Percentiles rank a stretch among this genome's conserved stretches.
These are phyloP conservation scores for Anodontia alba DNA, from an alignment of 2,888 invertebrate genomes.

Conservation along the genomic window DNA sequence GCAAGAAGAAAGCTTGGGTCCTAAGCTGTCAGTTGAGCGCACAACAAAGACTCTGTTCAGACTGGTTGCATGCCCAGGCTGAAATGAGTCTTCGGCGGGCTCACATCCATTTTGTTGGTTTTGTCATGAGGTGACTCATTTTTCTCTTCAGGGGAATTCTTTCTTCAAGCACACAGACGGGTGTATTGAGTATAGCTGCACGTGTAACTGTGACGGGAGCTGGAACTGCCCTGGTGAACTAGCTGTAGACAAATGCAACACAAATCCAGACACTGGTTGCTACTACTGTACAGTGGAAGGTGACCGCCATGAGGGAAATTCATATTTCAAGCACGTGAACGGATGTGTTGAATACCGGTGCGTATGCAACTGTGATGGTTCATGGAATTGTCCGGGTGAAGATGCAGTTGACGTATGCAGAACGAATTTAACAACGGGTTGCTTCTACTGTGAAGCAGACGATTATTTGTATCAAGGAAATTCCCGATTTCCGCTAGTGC, in stretches of 20 bases:
- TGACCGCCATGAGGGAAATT: constrained; percentile 49
- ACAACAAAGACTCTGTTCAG: too few species aligned
- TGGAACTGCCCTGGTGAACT: constrained; percentile 74
- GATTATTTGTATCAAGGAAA: constrained; percentile 66
- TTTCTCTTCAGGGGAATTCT: constrained; percentile 65
- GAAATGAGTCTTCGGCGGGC: too few species aligned
- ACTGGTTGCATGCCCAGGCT: too few species aligned
- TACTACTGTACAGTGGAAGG: constrained; percentile 51
- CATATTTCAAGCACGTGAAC: constrained; percentile 61
- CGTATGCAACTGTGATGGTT: constrained; percentile 65
- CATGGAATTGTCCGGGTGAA: constrained; percentile 66
- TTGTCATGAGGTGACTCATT: too few species aligned
- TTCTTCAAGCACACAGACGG: constrained; percentile 69
- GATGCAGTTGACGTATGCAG: constrained; percentile 67
- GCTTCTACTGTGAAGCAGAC: constrained; percentile 67
- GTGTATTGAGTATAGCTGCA: constrained; percentile 73
- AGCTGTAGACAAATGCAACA: constrained; percentile 58
- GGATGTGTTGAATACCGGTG: constrained; percentile 72
- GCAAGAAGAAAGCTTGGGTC: too few species aligned
- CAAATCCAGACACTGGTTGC: constrained; percentile 41
- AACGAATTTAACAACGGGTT: constrained; percentile 58
- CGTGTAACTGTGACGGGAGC: constrained; percentile 77
- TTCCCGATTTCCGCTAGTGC: constrained; percentile 66
- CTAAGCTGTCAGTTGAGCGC: too few species aligned
- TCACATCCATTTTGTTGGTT: too few species aligned